Conservation (phyloP, 2,888 invertebrate genomes). For the Drosophila anomelani region DNA sequence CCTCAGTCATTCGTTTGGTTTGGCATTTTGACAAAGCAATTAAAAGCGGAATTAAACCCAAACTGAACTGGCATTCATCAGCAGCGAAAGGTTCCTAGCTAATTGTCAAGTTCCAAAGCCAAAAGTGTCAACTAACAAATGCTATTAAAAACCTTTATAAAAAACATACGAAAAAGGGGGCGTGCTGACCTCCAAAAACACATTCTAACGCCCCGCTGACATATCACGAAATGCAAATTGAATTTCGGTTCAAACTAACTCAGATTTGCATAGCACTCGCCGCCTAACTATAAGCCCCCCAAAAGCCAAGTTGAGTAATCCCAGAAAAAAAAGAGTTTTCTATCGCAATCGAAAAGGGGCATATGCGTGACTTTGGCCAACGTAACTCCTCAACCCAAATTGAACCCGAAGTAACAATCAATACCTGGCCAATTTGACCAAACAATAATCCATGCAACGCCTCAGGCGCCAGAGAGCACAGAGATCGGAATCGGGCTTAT, state of each 20-base stretch:
- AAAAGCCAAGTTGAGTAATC: conserved; percentile 69
- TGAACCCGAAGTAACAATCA: conserved; percentile 41
- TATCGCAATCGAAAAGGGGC: conserved; percentile 65
- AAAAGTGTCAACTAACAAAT: conserved; percentile 65
- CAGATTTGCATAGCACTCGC: conserved; percentile 68
- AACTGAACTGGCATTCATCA: conserved; percentile 25
- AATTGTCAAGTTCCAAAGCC: conserved; percentile 33
- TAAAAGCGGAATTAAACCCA: conserved; percentile 27
- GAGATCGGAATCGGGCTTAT: conserved; percentile 9
- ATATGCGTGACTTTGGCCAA: conserved; percentile 63
- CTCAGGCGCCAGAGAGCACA: conserved; percentile 21
- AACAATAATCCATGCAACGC: conserved; percentile 35
- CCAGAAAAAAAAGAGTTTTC: conserved; percentile 49
- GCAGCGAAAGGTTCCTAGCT: conserved; percentile 45
- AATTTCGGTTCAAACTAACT: conserved; percentile 17
- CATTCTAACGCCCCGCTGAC: conserved; percentile 78
- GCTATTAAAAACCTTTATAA: conserved; percentile 12
- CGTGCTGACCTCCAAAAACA: conserved; percentile 48
- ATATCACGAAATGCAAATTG: conserved; percentile 73
- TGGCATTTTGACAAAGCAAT: conserved; percentile 49
- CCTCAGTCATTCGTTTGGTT: conserved; percentile 39
- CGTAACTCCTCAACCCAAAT: conserved; percentile 30
- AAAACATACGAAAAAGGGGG: conserved; percentile 12
- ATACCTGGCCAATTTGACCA: conserved; percentile 40
- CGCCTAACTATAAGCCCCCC: background rate